phyloP scores from a whole-genome alignment of 2,888 invertebrate species.

The Acronicta psi region DNA sequence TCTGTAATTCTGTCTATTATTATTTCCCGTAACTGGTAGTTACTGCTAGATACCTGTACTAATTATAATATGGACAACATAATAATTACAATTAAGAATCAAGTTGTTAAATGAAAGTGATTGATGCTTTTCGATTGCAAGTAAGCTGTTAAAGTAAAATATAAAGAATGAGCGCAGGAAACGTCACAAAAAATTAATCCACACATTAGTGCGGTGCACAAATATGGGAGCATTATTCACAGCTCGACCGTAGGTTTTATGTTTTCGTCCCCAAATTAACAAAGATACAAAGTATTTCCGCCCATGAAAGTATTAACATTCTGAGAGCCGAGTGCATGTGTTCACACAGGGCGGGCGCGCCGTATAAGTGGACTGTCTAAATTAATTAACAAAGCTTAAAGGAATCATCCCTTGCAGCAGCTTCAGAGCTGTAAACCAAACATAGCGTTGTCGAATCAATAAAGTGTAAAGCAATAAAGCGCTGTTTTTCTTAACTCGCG shows the following conservation, averaged over 20 bases:
- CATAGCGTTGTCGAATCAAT: constrained; percentile 57
- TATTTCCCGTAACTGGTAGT: no score
- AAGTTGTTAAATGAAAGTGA: constrained; percentile 15
- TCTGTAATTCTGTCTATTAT: no score
- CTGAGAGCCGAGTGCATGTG: constrained; percentile 72
- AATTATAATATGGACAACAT: constrained; percentile 18
- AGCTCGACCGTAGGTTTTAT: constrained; percentile 62
- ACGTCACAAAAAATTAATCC: constrained; percentile 71
- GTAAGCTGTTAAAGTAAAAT: constrained; percentile 38
- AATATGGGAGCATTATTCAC: constrained; percentile 64
- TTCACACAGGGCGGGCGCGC: constrained; percentile 70
- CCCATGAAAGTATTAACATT: constrained; percentile 72
- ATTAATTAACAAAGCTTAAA: constrained; percentile 83
- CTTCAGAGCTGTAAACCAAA: constrained; percentile 72
- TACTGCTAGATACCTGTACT: no score
- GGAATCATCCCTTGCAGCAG: constrained; percentile 69
- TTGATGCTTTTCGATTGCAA: constrained; percentile 47
- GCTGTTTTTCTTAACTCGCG: constrained; percentile 68
- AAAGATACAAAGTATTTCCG: constrained; percentile 79
- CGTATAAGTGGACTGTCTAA: constrained; percentile 83
- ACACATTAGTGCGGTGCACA: constrained; percentile 62
- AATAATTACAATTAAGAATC: constrained; percentile 4
- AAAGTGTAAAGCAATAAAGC: constrained; percentile 71
- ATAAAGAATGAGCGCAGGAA: constrained; percentile 62
- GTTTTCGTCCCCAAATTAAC: constrained; percentile 74